These are phyloP conservation scores for Hipparchia sbordonii DNA, from an alignment of 2,888 invertebrate genomes.

Conservation along the genomic window DNA sequence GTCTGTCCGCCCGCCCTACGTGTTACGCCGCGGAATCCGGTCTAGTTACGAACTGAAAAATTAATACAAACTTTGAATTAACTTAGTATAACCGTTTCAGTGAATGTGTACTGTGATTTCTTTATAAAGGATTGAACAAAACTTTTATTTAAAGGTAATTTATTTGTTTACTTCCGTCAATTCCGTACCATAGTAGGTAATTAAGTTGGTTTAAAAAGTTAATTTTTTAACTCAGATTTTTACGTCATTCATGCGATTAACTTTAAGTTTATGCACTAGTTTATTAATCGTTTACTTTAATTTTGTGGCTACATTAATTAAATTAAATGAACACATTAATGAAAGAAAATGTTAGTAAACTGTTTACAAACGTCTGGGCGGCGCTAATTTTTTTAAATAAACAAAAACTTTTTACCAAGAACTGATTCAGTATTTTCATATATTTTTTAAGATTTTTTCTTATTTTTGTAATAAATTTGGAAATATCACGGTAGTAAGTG, in stretches of 20 bases:
- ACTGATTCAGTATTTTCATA: not conserved
- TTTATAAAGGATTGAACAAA: conserved; percentile 25
- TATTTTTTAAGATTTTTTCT: too few species aligned
- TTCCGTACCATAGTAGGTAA: too few species aligned
- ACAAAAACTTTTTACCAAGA: not conserved
- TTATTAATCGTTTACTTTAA: not conserved
- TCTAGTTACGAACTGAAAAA: not conserved
- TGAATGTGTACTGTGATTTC: conserved; percentile 25
- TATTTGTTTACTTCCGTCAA: not conserved
- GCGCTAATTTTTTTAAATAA: not conserved
- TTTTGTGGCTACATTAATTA: too few species aligned
- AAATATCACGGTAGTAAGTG: too few species aligned
- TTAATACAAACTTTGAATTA: conserved; percentile 11
- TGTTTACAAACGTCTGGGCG: not conserved
- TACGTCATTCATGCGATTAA: not conserved
- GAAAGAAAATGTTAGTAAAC: not conserved
- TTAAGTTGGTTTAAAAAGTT: too few species aligned
- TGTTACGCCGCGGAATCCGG: conserved; percentile 15
- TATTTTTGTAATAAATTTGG: too few species aligned
- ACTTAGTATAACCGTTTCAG: not conserved
- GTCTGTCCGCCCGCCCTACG: conserved; percentile 61
- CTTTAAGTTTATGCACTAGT: not conserved
- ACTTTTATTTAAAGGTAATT: conserved; percentile 28
- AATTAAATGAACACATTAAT: not conserved
- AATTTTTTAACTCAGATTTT: too few species aligned